Conservation (phyloP, 2,797 vertebrate genomes). For the Intellagama lesueurii region DNA sequence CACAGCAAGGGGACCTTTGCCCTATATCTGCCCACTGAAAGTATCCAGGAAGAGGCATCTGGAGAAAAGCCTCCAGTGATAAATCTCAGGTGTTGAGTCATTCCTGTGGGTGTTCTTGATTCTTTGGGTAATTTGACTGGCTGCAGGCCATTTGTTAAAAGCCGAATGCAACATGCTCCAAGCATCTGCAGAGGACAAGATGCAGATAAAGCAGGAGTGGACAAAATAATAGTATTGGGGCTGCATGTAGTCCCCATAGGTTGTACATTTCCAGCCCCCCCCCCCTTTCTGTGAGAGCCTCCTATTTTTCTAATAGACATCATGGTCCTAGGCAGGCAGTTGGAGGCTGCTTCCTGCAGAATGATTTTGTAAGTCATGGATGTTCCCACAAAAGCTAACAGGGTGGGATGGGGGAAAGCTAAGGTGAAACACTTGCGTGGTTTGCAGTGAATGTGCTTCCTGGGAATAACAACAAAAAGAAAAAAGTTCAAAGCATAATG, state of each 20-base stretch:
- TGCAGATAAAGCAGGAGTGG: not conserved
- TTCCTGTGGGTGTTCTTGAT: not conserved
- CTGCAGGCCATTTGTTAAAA: not conserved
- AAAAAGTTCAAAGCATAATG: not conserved
- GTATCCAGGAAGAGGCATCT: too few relatives aligned
- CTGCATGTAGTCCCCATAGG: not conserved
- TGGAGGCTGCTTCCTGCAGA: not conserved
- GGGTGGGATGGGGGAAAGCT: too few relatives aligned
- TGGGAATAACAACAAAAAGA: not conserved
- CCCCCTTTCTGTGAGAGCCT: not conserved
- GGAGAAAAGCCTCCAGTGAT: not conserved
- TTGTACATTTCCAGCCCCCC: not conserved
- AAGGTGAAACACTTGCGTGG: not conserved
- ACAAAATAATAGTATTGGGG: not conserved
- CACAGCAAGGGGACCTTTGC: not conserved
- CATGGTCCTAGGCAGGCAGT: not conserved
- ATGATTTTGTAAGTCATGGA: not conserved
- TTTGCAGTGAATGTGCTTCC: not conserved
- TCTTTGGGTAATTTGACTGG: not conserved
- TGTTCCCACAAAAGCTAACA: not conserved
- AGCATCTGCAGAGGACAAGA: not conserved
- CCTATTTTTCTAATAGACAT: not conserved
- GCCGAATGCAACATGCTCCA: not conserved
- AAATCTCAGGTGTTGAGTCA: not conserved
- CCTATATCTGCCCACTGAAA: not conserved